Conservation (phyloP, 2,888 invertebrate species). For the Suillia variegata region DNA sequence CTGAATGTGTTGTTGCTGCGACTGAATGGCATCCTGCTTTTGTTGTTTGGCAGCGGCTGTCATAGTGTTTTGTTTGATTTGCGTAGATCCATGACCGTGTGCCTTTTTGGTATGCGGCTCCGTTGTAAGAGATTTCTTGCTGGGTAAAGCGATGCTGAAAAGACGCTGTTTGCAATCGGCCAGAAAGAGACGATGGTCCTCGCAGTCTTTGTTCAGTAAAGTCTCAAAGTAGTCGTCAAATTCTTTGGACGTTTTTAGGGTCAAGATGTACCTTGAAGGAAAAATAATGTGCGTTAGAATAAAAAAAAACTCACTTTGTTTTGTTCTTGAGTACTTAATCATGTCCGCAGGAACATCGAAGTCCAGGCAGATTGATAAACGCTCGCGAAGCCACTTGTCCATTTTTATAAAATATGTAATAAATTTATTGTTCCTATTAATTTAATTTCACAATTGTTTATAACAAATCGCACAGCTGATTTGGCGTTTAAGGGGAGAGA, state of each 20-base stretch:
- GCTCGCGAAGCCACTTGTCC: slow-evolving; percentile 71
- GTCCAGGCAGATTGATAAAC: slow-evolving; percentile 69
- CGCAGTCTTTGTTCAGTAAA: slow-evolving; percentile 71
- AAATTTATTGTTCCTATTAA: neutral
- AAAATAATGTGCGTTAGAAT: too few relatives aligned
- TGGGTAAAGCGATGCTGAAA: slow-evolving; percentile 57
- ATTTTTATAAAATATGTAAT: slow-evolving; percentile 58
- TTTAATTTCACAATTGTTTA: neutral
- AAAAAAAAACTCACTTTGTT: neutral
- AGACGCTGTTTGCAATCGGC: slow-evolving; percentile 66
- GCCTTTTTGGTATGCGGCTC: slow-evolving; percentile 27
- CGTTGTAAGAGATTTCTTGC: slow-evolving; percentile 33
- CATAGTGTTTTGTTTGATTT: slow-evolving; percentile 27
- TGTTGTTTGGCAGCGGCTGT: neutral
- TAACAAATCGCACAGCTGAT: neutral
- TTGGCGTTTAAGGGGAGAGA: neutral
- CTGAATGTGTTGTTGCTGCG: slow-evolving; percentile 12
- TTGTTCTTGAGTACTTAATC: slow-evolving; percentile 64
- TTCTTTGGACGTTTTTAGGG: slow-evolving; percentile 73
- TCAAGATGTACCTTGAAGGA: slow-evolving; percentile 70
- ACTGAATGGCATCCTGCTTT: slow-evolving; percentile 22
- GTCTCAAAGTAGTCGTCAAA: slow-evolving; percentile 79
- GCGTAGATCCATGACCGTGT: slow-evolving; percentile 22
- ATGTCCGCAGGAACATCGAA: slow-evolving; percentile 75
- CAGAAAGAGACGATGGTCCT: slow-evolving; percentile 72